These are phyloP conservation scores for Tragelaphus buxtoni DNA, from an alignment of 2,113 vertebrate species.

Conservation along the genomic window DNA sequence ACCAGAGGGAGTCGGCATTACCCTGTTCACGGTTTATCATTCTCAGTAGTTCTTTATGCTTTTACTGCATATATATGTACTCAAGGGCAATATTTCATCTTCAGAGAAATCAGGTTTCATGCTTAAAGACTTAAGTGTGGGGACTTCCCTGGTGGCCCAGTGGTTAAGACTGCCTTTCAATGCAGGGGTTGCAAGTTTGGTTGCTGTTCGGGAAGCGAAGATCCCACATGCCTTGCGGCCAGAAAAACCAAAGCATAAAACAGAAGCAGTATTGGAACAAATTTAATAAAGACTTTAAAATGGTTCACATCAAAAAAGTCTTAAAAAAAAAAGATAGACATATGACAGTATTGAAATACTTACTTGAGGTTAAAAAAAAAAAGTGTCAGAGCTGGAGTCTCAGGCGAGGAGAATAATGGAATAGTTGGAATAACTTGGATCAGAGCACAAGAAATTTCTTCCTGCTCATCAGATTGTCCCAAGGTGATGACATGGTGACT, in stretches of 20 bases:
- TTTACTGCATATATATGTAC: neutral
- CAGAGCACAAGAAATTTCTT: neutral
- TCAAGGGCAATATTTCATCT: neutral
- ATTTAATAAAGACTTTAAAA: neutral
- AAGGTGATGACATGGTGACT: neutral
- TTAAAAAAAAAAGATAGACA: neutral
- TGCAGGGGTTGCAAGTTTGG: neutral
- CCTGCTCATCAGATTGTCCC: neutral
- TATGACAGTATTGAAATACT: neutral
- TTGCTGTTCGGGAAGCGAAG: neutral
- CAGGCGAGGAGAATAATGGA: neutral
- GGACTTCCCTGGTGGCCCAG: neutral
- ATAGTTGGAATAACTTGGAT: neutral
- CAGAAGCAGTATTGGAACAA: neutral
- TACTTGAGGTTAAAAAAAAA: neutral
- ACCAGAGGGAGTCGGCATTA: neutral
- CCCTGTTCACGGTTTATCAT: neutral
- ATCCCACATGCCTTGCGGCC: neutral
- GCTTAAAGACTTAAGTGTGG: neutral
- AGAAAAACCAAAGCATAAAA: neutral
- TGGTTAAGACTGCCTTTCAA: neutral
- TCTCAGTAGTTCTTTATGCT: neutral
- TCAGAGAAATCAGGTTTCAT: neutral
- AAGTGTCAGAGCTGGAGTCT: neutral
- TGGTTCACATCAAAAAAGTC: neutral